Evolutionary conservation across 2,888 invertebrate species (phyloP).

Genomic region (Caenorhabditis sp.): DNA sequence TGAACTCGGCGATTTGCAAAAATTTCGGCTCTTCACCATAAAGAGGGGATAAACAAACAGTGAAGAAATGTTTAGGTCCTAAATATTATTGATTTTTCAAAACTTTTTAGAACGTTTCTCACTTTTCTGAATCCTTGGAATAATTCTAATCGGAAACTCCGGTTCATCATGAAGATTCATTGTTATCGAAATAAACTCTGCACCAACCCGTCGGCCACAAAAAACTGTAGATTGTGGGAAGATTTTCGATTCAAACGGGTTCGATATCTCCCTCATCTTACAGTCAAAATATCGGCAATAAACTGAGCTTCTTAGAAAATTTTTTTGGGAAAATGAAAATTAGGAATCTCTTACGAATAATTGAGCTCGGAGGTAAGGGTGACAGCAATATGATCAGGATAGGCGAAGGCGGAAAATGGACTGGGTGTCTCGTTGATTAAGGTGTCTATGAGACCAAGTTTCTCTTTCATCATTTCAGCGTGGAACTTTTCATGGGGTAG

Average conservation of each 20-base stretch:
- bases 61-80: slow-evolving; percentile 23
- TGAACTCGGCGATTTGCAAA: slow-evolving; percentile 25
- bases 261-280: slow-evolving; percentile 3
- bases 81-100: too few relatives aligned
- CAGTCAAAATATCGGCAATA: slow-evolving; percentile 20
- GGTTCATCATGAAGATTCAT: slow-evolving; percentile 4
- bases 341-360: not conserved
- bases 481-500: not conserved
- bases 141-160: slow-evolving; percentile 18
- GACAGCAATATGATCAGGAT: slow-evolving; percentile 8
- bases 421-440: not conserved
- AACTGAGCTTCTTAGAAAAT: not conserved
- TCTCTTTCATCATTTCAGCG: slow-evolving; percentile 1
- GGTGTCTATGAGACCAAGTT: not conserved
- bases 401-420: not conserved
- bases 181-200: slow-evolving; percentile 17
- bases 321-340: too few relatives aligned
- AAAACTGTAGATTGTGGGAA: slow-evolving; percentile 21
- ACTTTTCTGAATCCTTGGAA: not conserved
- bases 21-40: slow-evolving; percentile 17
- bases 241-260: not conserved
- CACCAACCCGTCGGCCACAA: slow-evolving; percentile 22
- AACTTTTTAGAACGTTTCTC: too few relatives aligned
- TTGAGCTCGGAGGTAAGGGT: not conserved
- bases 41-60: slow-evolving; percentile 18